Evolutionary conservation across 2,888 invertebrate genomes (phyloP), one percentile per base, ranked within the genome.

Genomic region (Cecidostiba fungosa): DNA sequence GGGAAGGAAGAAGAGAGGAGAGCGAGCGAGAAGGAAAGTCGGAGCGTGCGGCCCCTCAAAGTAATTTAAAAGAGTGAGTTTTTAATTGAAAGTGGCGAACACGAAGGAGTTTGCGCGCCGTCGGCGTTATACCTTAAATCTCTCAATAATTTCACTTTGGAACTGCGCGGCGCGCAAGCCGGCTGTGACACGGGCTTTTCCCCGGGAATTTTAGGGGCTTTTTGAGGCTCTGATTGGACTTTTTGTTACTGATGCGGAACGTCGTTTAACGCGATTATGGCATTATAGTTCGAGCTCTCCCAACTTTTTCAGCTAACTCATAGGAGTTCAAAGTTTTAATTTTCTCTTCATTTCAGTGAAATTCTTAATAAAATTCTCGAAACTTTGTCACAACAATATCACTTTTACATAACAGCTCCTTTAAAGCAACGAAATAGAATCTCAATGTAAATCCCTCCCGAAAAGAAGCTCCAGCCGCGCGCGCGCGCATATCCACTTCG

Each of bases 11-110:
- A 43, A 70, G 47, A n/a, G 19, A 36, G 50, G 26, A 36, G 16
- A 73, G 43, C 5, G 36, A n/a, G 59, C 8, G 12, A 32, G 32
- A 29, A 54, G 8, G 43, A 72, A 43, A 72, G 43, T 32, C 73
- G 54, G 26, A 1, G 23, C 32, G 72, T 23, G 47, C 62, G 16
- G 32, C 36, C 23, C 23, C 72, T 32, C 66, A 54, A 78, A 80
- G 84, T 84, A 84, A 84, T 80, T 84, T 84, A 69, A 80, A 74
- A 85, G 77, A 77, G 77, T 73, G 83, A 86, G 85, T 84, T 88
- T 88, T 89, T 89, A 89, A 89, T 89, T 89, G 88, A 88, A 89
- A 69, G 69, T 54, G 54, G 62, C 66, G 87, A 86, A 84, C 54
- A 59, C 54, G 81, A 81, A 86, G 85, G 54, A 74, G 29, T 14